Evolutionary conservation across 2,888 invertebrate genomes (phyloP).

Genomic region (Dasypolia templi): DNA sequence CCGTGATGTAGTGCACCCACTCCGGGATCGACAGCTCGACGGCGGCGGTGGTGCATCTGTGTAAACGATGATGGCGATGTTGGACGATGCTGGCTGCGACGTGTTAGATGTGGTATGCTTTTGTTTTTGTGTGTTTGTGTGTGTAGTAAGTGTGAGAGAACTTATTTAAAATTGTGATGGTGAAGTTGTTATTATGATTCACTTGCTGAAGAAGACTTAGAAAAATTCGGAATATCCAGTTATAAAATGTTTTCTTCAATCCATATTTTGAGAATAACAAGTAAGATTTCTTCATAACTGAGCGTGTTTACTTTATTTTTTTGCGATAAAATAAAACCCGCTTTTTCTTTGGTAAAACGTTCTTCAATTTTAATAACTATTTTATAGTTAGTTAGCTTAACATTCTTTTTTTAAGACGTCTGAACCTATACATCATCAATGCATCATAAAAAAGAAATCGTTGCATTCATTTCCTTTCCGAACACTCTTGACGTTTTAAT

Average conservation of each 20-base stretch:
- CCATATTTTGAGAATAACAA: neutral
- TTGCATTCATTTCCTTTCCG: neutral
- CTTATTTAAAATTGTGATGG: neutral
- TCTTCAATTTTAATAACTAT: neutral
- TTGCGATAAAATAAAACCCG: neutral
- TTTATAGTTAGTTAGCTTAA: neutral
- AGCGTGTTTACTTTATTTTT: neutral
- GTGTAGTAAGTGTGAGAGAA: slow-evolving; percentile 6
- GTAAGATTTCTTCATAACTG: neutral
- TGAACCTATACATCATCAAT: neutral
- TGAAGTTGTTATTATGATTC: neutral
- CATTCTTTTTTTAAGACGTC: neutral
- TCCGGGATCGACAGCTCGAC: slow-evolving; percentile 87
- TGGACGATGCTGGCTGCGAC: slow-evolving; percentile 61
- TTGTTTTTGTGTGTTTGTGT: slow-evolving; percentile 41
- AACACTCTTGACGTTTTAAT: slow-evolving; percentile 60
- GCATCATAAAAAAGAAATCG: neutral
- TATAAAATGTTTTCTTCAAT: neutral
- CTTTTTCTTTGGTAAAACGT: neutral
- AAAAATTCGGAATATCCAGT: neutral
- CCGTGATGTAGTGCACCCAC: slow-evolving; percentile 87
- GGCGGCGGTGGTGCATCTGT: slow-evolving; percentile 87
- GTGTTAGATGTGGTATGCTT: slow-evolving; percentile 76
- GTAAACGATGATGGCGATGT: slow-evolving; percentile 64
- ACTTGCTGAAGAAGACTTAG: neutral